Evolutionary conservation across 37 sponge, comb jelly and placozoan genomes (phyloP).

Genomic region (Oopsacas minuta): DNA sequence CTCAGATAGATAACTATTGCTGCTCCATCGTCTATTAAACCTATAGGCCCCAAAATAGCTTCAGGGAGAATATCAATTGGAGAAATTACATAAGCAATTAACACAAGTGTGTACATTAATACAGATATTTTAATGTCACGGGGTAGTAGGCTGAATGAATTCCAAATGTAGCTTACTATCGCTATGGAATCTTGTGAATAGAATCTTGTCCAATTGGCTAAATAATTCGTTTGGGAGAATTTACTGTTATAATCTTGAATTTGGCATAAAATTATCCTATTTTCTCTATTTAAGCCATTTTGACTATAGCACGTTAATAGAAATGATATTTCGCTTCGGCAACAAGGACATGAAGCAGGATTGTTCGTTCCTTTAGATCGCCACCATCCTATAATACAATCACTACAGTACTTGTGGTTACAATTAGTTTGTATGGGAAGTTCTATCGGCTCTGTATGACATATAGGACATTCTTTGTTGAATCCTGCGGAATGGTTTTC

Average conservation of each 20-base stretch:
- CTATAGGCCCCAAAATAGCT: background rate
- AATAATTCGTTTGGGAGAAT: background rate
- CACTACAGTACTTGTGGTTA: background rate
- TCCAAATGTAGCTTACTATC: background rate
- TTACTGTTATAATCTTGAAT: background rate
- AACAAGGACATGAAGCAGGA: background rate
- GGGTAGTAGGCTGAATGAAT: background rate
- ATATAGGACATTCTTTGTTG: background rate
- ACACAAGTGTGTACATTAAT: background rate
- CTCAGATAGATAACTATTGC: background rate
- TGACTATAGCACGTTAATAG: background rate
- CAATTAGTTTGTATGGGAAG: background rate
- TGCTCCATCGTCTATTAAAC: background rate
- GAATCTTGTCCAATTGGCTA: background rate
- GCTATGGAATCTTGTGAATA: background rate
- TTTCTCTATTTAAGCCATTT: background rate
- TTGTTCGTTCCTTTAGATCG: background rate
- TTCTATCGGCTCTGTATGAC: background rate
- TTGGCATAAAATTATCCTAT: background rate
- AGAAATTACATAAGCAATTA: background rate
- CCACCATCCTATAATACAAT: background rate
- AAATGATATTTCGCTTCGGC: background rate
- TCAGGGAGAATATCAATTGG: conserved; percentile 14
- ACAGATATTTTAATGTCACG: background rate
- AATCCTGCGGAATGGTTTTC: background rate